phyloP scores from a whole-genome alignment of 2,797 vertebrate genomes.

The Vipera latastei region DNA sequence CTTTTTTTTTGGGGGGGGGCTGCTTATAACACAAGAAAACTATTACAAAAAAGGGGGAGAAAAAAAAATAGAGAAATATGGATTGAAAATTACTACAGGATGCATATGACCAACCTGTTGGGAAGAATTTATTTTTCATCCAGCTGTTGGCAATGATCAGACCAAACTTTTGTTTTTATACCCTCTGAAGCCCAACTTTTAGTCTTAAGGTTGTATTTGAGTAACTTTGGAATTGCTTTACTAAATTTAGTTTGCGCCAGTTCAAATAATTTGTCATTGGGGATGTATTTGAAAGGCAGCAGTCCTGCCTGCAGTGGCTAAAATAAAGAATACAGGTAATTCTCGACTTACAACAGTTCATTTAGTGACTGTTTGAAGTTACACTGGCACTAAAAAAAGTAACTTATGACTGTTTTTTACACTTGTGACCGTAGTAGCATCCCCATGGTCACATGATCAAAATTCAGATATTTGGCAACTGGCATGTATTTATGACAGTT shows the following conservation, averaged over 20 bases:
- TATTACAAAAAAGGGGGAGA: background rate
- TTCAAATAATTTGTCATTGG: background rate
- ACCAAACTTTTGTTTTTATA: background rate
- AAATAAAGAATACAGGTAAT: background rate
- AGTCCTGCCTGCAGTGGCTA: background rate
- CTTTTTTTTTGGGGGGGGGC: background rate
- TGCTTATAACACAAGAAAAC: background rate
- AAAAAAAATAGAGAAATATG: background rate
- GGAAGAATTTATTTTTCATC: background rate
- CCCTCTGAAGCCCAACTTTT: background rate
- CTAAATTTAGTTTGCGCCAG: background rate
- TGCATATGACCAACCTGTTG: background rate
- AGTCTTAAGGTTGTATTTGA: background rate
- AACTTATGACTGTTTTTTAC: too few relatives aligned
- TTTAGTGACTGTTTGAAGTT: too few relatives aligned
- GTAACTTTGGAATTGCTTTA: background rate
- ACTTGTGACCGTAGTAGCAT: too few relatives aligned
- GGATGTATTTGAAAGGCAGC: background rate
- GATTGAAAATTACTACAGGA: background rate
- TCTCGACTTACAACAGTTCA: too few relatives aligned
- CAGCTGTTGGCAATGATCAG: background rate
- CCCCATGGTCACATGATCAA: too few relatives aligned
- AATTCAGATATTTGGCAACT: too few relatives aligned
- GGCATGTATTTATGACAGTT: too few relatives aligned
- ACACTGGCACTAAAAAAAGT: too few relatives aligned